These are phyloP conservation scores for Sphaerophoria rueppellii DNA, from an alignment of 2,888 invertebrate species.

Conservation along the genomic window DNA sequence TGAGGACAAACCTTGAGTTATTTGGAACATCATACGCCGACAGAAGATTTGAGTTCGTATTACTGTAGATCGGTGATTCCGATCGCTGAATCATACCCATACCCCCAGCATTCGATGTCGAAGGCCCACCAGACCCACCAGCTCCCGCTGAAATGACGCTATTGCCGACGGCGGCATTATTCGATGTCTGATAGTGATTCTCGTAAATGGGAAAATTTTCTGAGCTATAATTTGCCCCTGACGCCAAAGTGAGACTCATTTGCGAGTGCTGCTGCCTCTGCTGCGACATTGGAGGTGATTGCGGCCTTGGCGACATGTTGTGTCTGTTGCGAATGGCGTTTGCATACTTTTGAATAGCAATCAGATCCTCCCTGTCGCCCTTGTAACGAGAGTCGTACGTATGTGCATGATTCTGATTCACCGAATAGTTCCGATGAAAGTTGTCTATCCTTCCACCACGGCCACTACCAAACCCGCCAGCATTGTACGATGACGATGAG, in stretches of 20 bases:
- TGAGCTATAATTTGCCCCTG: slow-evolving; percentile 74
- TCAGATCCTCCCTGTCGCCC: slow-evolving; percentile 64
- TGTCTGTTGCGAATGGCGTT: slow-evolving; percentile 77
- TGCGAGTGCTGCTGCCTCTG: slow-evolving; percentile 74
- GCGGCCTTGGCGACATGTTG: slow-evolving; percentile 76
- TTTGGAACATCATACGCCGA: slow-evolving; percentile 69
- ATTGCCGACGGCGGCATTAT: slow-evolving; percentile 71
- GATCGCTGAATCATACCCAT: slow-evolving; percentile 77
- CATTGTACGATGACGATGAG: slow-evolving; percentile 72
- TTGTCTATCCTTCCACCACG: slow-evolving; percentile 75
- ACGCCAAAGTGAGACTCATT: slow-evolving; percentile 75
- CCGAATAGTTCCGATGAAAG: slow-evolving; percentile 81
- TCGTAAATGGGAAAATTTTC: slow-evolving; percentile 84
- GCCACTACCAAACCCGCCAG: slow-evolving; percentile 69
- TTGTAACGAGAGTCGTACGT: slow-evolving; percentile 78
- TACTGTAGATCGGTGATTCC: slow-evolving; percentile 84
- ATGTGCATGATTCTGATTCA: slow-evolving; percentile 80
- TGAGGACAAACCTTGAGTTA: slow-evolving; percentile 67
- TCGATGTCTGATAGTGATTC: slow-evolving; percentile 82
- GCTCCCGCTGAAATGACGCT: slow-evolving; percentile 46
- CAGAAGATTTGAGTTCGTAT: slow-evolving; percentile 81
- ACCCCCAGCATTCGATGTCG: slow-evolving; percentile 47
- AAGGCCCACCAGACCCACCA: slow-evolving; percentile 37
- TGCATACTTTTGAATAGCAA: slow-evolving; percentile 75
- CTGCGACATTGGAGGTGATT: slow-evolving; percentile 75